Conservation (phyloP, 2,797 vertebrate genomes). For the Muscicapa comitata region DNA sequence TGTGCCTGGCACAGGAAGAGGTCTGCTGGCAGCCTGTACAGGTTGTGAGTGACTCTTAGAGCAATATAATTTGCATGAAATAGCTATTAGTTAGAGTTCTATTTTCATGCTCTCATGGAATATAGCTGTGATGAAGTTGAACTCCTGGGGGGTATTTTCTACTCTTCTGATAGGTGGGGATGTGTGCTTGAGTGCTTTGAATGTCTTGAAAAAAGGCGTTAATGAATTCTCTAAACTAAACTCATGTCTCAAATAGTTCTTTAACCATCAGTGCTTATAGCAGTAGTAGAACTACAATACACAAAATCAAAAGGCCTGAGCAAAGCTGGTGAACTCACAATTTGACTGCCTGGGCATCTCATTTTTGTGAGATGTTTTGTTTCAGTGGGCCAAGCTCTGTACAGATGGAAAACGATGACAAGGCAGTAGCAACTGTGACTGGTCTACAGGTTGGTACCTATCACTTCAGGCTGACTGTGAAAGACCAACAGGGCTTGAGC, state of each 20-base stretch:
- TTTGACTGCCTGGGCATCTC: neutral
- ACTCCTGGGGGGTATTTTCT: neutral
- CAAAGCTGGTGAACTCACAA: neutral
- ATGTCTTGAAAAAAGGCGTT: neutral
- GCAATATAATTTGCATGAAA: neutral
- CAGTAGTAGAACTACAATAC: neutral
- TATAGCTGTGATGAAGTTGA: neutral
- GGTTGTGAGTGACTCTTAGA: neutral
- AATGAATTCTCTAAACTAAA: neutral
- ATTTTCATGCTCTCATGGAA: neutral
- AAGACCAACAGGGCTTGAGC: conserved; percentile 82
- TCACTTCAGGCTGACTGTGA: conserved; percentile 83
- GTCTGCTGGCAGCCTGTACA: neutral
- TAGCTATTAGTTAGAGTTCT: neutral
- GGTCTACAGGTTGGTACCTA: conserved; percentile 82
- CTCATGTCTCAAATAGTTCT: neutral
- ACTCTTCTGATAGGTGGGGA: neutral
- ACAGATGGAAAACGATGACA: conserved; percentile 76
- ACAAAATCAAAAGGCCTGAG: neutral
- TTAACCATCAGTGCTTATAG: neutral
- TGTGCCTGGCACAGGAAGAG: neutral
- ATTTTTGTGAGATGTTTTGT: neutral
- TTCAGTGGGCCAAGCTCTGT: conserved; percentile 82
- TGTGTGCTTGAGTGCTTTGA: neutral
- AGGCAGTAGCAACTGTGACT: conserved; percentile 76